Percentiles rank a stretch among this genome's conserved stretches.
These are phyloP conservation scores for Schmidtea mediterranea DNA, from an alignment of 1,140 invertebrate genomes.

Conservation along the genomic window DNA sequence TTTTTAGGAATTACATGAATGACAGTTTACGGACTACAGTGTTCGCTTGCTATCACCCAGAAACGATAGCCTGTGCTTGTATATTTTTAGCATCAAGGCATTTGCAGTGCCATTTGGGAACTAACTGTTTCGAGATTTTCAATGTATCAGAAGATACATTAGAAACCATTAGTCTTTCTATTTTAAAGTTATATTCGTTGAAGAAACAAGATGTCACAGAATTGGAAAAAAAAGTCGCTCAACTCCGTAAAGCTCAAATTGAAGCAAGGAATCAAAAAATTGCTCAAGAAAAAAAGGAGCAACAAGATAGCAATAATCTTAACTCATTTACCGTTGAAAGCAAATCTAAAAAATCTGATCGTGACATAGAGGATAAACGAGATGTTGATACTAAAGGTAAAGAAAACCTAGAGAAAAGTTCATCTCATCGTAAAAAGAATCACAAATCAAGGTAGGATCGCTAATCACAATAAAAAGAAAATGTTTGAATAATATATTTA, in stretches of 20 bases:
- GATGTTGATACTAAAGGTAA: too few relatives aligned
- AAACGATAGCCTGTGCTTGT: conserved; percentile 90
- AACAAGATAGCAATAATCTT: too few relatives aligned
- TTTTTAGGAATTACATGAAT: conserved; percentile 80
- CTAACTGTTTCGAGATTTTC: conserved; percentile 59
- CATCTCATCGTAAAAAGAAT: too few relatives aligned
- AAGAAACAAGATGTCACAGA: neutral
- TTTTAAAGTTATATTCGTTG: conserved; percentile 49
- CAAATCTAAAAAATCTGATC: too few relatives aligned
- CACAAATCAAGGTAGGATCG: too few relatives aligned
- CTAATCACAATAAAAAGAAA: too few relatives aligned
- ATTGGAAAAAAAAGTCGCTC: conserved; percentile 3
- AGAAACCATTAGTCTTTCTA: conserved; percentile 49
- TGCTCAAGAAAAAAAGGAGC: neutral
- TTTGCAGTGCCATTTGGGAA: conserved; percentile 52
- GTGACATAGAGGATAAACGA: too few relatives aligned
- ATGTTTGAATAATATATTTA: too few relatives aligned
- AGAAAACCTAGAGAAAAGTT: too few relatives aligned
- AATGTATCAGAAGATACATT: conserved; percentile 53
- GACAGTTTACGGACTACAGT: conserved; percentile 83
- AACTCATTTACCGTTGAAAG: too few relatives aligned
- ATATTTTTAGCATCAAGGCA: conserved; percentile 73
- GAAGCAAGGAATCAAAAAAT: neutral
- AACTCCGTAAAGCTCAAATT: conserved; percentile 1
- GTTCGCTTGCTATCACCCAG: conserved; percentile 74